phyloP scores from a whole-genome alignment of 1,140 invertebrate species.

The Homarus americanus region DNA sequence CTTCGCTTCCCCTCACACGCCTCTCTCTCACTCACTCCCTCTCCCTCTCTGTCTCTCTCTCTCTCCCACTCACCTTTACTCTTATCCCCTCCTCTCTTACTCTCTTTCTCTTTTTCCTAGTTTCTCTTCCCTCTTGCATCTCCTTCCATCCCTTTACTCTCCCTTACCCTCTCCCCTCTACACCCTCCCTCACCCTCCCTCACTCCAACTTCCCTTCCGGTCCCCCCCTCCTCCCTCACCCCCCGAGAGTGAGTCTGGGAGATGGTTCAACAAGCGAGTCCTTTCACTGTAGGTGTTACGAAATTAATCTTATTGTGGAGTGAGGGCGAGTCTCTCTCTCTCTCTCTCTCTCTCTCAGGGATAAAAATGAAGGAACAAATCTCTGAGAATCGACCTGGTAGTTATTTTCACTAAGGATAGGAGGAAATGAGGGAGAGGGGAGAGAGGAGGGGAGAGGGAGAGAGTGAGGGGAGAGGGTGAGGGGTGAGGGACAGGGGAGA shows the following conservation, averaged over 20 bases:
- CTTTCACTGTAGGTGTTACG: conserved; percentile 49
- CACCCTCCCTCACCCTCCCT: neutral
- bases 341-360: neutral
- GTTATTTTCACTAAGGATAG: too few relatives aligned
- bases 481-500: neutral
- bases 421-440: neutral
- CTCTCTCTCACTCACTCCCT: too few relatives aligned
- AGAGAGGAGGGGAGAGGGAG: neutral
- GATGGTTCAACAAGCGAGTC: conserved; percentile 43
- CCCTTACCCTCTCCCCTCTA: too few relatives aligned
- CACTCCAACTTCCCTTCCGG: neutral
- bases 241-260: neutral
- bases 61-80: too few relatives aligned
- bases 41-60: too few relatives aligned
- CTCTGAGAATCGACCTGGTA: too few relatives aligned
- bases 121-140: neutral
- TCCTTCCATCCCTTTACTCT: neutral
- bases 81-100: too few relatives aligned
- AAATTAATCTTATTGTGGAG: conserved; percentile 65
- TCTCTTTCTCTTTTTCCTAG: neutral
- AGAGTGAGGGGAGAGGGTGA: neutral
- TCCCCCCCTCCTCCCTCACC: neutral
- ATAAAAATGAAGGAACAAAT: too few relatives aligned
- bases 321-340: neutral
- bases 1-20: too few relatives aligned